Evolutionary conservation across 1,140 invertebrate genomes (phyloP), one percentile per base, ranked within the genome.

Genomic region (Leguminivora glycinivorella): DNA sequence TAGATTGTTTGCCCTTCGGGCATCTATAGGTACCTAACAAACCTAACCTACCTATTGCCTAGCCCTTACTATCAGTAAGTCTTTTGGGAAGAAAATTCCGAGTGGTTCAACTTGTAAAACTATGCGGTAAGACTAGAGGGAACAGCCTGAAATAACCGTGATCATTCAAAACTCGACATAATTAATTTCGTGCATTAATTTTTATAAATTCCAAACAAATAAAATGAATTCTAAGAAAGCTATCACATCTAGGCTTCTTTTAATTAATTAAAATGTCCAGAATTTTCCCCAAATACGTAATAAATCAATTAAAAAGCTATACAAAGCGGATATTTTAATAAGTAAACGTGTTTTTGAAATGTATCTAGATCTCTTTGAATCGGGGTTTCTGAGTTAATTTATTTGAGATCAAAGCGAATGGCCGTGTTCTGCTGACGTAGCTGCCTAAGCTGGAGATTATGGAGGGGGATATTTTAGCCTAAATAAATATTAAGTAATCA

Each of bases 351-450:
- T 17, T 34, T 60, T 63, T 63, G 14, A 63, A 63, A 63, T 63
- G 58, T 63, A 63, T 63, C 26, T 29, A 60, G 56, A 60, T 60
- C 58, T 63, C 58, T 63, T 63, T 63, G 58, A 63, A 34, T 63
- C 4, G 26, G 6, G 38, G 71, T 26, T 68, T 68, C 56, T 6
- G 34, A 72, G 58, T 83, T 77, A 81, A 83, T 81, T 81, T 77
- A 79, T 77, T 81, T 80, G 69, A 75, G 72, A 81, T 80, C 76
- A 81, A 79, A 80, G 68, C 40, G 56, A 7, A 31, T 31, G 22
- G 19, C 14, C 26, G 14, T 31, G 17, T 31, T 29, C 58, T 34
- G n/a, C 56, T 58, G 58, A 31, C 31, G 29, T 31, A 29, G 31
- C 29, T 29, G 14, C 25, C 24, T 63, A 34, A 63, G 58, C n/a